These are phyloP conservation scores for Pseudomyrmex cubaensis DNA, from an alignment of 1,140 invertebrate genomes.

Conservation along the genomic window DNA sequence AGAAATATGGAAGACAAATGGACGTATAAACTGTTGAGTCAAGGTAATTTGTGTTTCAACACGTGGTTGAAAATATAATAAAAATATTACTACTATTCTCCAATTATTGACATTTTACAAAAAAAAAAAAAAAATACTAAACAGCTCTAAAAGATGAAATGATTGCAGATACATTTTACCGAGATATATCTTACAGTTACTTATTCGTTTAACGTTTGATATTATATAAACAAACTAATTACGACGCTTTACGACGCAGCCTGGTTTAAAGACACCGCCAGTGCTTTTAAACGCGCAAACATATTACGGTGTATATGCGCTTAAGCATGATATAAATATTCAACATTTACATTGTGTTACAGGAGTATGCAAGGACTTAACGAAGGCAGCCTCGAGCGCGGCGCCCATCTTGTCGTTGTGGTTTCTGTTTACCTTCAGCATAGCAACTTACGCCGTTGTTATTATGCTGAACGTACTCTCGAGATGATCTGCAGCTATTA, in stretches of 20 bases:
- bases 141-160: not conserved
- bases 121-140: not conserved
- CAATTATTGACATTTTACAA: too few relatives aligned
- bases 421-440: conserved; percentile 74
- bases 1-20: conserved; percentile 77
- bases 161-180: not conserved
- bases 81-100: not conserved
- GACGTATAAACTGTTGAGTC: conserved; percentile 80
- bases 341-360: conserved; percentile 63
- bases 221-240: conserved; percentile 16
- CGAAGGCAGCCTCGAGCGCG: conserved; percentile 80
- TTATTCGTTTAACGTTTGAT: not conserved
- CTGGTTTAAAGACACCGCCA: not conserved
- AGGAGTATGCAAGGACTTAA: conserved; percentile 83
- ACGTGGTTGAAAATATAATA: not conserved
- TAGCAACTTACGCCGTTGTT: conserved; percentile 66
- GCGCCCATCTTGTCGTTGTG: conserved; percentile 79
- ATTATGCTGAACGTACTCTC: conserved; percentile 70
- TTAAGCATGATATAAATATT: conserved; percentile 44
- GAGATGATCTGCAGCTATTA: conserved; percentile 82
- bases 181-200: not conserved
- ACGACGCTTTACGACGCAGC: not conserved
- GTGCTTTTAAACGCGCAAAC: conserved; percentile 11
- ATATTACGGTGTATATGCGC: not conserved
- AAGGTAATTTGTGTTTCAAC: conserved; percentile 75